These are phyloP conservation scores for Agrotis puta DNA, from an alignment of 2,888 invertebrate genomes.

Conservation along the genomic window DNA sequence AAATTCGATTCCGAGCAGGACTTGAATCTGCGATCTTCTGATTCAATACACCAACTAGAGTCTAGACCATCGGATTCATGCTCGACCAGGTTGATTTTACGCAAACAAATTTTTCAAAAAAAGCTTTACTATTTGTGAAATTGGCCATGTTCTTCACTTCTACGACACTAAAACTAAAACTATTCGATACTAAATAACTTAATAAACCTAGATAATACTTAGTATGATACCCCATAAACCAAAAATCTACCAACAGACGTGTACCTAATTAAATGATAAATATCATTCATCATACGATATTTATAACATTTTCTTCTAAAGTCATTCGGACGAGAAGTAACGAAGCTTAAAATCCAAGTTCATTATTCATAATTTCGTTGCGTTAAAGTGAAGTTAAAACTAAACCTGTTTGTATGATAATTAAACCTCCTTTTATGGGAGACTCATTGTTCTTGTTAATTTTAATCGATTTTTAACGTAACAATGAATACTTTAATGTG, in stretches of 20 bases:
- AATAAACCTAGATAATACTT: too few relatives aligned
- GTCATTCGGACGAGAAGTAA: constrained; percentile 77
- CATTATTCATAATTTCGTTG: constrained; percentile 87
- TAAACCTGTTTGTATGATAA: constrained; percentile 84
- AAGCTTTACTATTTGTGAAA: too few relatives aligned
- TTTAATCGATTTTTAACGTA: constrained; percentile 61
- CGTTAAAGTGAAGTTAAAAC: constrained; percentile 78
- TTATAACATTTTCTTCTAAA: constrained; percentile 63
- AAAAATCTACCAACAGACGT: background rate
- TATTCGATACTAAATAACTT: too few relatives aligned
- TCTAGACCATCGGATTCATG: too few relatives aligned
- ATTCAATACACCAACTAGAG: too few relatives aligned
- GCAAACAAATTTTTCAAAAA: too few relatives aligned
- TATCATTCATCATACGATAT: constrained; percentile 23
- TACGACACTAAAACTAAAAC: too few relatives aligned
- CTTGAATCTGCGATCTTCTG: too few relatives aligned
- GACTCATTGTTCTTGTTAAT: constrained; percentile 78
- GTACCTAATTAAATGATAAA: constrained; percentile 11
- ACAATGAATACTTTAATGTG: constrained; percentile 49
- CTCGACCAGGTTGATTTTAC: too few relatives aligned
- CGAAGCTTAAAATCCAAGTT: constrained; percentile 86
- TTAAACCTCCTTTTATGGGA: constrained; percentile 78
- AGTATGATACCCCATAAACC: background rate
- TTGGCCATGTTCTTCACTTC: too few relatives aligned
- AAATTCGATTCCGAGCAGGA: too few relatives aligned